Conservation (phyloP, 2,888 invertebrate genomes). For the Leucophenga montana region DNA sequence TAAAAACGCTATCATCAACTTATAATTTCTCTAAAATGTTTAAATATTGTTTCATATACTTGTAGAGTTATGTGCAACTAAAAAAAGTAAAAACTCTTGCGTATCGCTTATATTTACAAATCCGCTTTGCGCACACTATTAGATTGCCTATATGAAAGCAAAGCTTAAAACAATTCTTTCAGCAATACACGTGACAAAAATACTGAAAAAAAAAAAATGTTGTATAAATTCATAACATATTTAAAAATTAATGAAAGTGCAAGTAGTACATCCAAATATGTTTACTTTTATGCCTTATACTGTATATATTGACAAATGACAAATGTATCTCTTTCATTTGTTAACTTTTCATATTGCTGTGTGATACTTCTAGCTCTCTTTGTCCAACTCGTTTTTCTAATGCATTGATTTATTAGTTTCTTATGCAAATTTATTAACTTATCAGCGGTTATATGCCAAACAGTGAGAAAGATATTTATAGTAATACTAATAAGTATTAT, state of each 20-base stretch:
- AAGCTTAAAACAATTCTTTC: neutral
- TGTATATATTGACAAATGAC: neutral
- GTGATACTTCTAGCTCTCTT: too few relatives aligned
- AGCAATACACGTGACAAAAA: neutral
- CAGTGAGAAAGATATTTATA: too few relatives aligned
- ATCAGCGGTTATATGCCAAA: neutral
- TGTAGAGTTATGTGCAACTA: too few relatives aligned
- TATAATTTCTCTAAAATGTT: too few relatives aligned
- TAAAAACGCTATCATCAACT: too few relatives aligned
- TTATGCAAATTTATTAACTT: slow-evolving; percentile 20
- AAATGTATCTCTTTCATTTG: neutral
- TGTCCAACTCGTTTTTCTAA: neutral
- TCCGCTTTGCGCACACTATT: too few relatives aligned
- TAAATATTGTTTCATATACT: too few relatives aligned
- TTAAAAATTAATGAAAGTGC: slow-evolving; percentile 13
- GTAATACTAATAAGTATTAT: too few relatives aligned
- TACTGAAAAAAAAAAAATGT: neutral
- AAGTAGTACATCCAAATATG: neutral
- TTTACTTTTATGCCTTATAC: neutral
- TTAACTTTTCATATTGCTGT: too few relatives aligned
- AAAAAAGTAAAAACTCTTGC: too few relatives aligned
- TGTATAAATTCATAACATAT: too few relatives aligned
- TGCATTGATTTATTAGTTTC: neutral
- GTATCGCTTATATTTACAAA: too few relatives aligned
- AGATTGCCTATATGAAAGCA: neutral